These are phyloP conservation scores for Dione vanillae DNA, from an alignment of 2,888 invertebrate species.

Conservation along the genomic window DNA sequence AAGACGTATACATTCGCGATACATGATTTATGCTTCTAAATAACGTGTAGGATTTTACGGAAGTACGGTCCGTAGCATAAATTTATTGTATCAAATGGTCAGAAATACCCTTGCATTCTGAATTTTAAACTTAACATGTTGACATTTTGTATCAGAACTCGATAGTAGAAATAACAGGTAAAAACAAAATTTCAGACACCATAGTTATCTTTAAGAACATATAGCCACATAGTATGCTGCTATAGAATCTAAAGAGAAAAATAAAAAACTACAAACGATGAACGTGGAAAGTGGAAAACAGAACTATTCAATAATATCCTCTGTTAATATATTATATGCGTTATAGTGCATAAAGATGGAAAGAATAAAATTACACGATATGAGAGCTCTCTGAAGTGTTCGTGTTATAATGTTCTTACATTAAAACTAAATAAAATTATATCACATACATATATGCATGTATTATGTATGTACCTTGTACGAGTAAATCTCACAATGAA, in stretches of 20 bases:
- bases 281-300: no score
- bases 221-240: no score
- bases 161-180: background rate
- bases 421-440: background rate
- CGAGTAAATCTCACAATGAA: slow-evolving; percentile 32
- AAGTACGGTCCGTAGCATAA: background rate
- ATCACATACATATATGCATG: background rate
- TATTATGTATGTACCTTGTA: slow-evolving; percentile 11
- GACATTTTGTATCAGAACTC: background rate
- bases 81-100: background rate
- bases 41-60: slow-evolving; percentile 1
- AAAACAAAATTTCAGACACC: no score
- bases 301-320: no score
- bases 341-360: no score
- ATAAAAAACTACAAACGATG: no score
- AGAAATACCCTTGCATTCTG: background rate
- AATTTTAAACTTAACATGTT: background rate
- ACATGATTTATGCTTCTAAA: slow-evolving; percentile 26
- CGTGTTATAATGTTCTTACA: background rate
- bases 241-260: no score
- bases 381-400: no score
- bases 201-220: no score
- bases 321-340: no score
- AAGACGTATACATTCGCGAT: slow-evolving; percentile 30
- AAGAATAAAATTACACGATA: no score